Conservation (phyloP, 2,797 vertebrate species). For the Enteromius afrohamiltoni region DNA sequence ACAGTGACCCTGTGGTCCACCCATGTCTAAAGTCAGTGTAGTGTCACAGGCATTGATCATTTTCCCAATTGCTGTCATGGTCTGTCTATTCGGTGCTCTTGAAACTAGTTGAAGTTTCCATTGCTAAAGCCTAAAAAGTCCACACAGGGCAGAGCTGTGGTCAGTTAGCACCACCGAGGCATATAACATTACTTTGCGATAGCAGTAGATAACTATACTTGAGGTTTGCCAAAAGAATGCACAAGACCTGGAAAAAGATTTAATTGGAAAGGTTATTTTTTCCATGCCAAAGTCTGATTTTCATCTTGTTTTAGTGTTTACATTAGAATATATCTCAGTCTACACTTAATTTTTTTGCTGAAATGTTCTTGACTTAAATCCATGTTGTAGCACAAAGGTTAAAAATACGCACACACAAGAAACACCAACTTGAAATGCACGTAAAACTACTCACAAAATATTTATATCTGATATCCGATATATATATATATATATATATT, state of each 20-base stretch:
- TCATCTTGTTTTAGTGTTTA: slow-evolving; percentile 26
- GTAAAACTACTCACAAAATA: background rate
- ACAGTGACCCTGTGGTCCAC: slow-evolving; percentile 1
- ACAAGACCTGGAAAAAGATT: slow-evolving; percentile 8
- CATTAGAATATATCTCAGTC: background rate
- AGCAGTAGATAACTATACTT: slow-evolving; percentile 30
- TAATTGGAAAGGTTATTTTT: slow-evolving; percentile 17
- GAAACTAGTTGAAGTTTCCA: slow-evolving; percentile 17
- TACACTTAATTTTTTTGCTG: background rate
- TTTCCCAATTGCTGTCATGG: background rate
- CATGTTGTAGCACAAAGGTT: slow-evolving; percentile 16
- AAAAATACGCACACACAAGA: background rate
- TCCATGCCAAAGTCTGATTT: slow-evolving; percentile 13
- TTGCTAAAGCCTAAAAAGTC: background rate
- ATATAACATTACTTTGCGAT: slow-evolving; percentile 1
- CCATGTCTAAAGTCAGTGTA: background rate
- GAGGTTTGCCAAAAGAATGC: slow-evolving; percentile 48
- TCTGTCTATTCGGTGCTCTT: background rate
- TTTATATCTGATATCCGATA: too few relatives aligned
- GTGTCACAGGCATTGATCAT: background rate
- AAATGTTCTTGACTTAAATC: slow-evolving; percentile 13
- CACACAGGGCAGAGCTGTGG: slow-evolving; percentile 26
- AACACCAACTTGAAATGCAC: background rate
- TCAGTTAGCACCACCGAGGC: slow-evolving; percentile 30
- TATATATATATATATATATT: too few relatives aligned